phyloP scores from a whole-genome alignment of 2,113 vertebrate genomes.

The Noctilio leporinus region DNA sequence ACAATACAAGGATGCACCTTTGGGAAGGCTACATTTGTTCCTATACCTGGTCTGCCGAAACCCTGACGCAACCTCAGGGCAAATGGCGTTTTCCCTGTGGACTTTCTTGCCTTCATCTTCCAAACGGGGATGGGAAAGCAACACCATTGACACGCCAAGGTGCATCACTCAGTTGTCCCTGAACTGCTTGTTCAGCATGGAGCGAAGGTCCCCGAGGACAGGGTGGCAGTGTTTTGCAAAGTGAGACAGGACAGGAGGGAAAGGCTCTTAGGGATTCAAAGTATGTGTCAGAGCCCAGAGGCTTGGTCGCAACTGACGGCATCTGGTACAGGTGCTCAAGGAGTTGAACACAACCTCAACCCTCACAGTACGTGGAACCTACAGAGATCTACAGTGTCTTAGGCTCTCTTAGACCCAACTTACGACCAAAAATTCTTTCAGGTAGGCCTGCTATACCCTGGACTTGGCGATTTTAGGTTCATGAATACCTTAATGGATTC shows the following conservation, averaged over 20 bases:
- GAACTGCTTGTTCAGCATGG: neutral
- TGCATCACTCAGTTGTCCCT: neutral
- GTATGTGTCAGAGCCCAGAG: neutral
- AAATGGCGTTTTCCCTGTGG: neutral
- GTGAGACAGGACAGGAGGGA: neutral
- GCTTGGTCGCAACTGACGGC: neutral
- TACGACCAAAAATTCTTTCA: neutral
- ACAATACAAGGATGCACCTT: neutral
- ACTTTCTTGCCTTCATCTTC: neutral
- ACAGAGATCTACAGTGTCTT: neutral
- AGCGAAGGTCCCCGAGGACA: neutral
- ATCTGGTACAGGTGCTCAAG: neutral
- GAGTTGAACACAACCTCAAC: neutral
- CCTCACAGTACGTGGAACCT: rapidly evolving
- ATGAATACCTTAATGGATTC: neutral
- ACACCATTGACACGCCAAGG: rapidly evolving
- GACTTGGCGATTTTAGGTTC: neutral
- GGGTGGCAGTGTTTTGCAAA: neutral
- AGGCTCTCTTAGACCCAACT: neutral
- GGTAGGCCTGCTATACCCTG: neutral
- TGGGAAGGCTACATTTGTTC: neutral
- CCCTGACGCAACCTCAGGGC: neutral
- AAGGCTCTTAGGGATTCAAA: neutral
- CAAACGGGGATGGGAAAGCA: neutral
- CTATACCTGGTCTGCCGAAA: neutral